A percentile compares a stretch with the other conserved stretches of the same genome.
These are phyloP conservation scores for Pelecanoides urinatrix DNA, from an alignment of 2,113 vertebrate genomes.

Conservation along the genomic window DNA sequence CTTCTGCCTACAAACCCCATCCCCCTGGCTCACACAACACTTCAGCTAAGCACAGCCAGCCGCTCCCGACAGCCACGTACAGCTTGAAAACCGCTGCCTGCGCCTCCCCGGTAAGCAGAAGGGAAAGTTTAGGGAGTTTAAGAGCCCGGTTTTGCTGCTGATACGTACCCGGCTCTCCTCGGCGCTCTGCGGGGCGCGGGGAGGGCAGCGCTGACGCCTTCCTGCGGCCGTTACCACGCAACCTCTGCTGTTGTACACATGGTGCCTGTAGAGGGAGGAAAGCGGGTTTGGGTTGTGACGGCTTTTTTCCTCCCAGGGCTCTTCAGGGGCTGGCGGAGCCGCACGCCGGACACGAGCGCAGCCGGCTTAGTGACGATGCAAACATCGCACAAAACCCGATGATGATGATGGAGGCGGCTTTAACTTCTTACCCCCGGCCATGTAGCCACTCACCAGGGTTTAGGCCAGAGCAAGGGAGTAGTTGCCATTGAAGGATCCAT, in stretches of 20 bases:
- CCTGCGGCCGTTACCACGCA: conserved; percentile 35
- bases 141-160: neutral
- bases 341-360: fast-evolving
- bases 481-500: neutral
- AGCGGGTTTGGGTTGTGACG: neutral
- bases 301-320: neutral
- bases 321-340: neutral
- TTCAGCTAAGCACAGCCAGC: neutral
- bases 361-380: neutral
- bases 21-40: neutral
- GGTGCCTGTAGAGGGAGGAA: conserved; percentile 39
- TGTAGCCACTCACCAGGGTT: neutral
- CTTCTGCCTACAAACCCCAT: neutral
- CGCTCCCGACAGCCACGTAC: fast-evolving
- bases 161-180: neutral
- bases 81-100: neutral
- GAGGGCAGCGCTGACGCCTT: conserved; percentile 15
- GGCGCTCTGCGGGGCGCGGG: neutral
- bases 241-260: conserved; percentile 21
- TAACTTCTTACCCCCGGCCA: neutral
- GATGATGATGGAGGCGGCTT: neutral
- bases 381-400: neutral
- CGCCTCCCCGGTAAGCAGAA: neutral
- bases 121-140: neutral
- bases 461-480: neutral